Conservation (phyloP, 2,888 invertebrate genomes). For the Eupelmus urozonus region DNA sequence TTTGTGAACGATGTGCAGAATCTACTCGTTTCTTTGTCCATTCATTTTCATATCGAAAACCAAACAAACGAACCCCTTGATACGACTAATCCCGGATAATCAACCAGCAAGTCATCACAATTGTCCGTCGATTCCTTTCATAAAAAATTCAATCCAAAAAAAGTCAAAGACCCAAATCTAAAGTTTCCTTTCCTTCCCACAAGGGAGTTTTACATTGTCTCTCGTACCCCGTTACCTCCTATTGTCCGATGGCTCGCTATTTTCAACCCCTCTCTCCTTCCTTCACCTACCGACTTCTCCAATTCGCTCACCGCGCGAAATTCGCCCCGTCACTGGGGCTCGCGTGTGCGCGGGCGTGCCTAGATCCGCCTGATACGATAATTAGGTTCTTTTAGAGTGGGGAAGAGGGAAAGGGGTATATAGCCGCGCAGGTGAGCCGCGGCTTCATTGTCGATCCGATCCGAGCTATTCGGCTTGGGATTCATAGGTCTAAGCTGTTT, state of each 20-base stretch:
- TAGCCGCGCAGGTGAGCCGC: background rate
- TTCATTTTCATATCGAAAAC: no score
- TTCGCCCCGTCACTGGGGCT: constrained; percentile 25
- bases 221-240: background rate
- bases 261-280: background rate
- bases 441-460: constrained; percentile 36
- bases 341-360: constrained; percentile 33
- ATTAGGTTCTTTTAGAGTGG: constrained; percentile 47
- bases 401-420: background rate
- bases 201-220: constrained; percentile 7
- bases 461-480: background rate
- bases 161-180: background rate
- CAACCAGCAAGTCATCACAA: no score
- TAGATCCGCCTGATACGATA: constrained; percentile 56
- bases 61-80: no score
- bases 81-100: no score
- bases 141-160: background rate
- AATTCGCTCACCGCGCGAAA: constrained; percentile 23
- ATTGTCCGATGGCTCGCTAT: background rate
- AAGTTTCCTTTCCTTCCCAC: background rate
- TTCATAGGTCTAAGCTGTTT: constrained; percentile 46
- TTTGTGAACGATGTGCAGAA: no score
- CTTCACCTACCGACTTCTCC: background rate
- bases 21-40: no score
- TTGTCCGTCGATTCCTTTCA: background rate